A percentile compares a stretch with the other conserved stretches of the same genome.
Conservation (phyloP, 2,113 vertebrate species). For the Phylloscopus trochiloides region DNA sequence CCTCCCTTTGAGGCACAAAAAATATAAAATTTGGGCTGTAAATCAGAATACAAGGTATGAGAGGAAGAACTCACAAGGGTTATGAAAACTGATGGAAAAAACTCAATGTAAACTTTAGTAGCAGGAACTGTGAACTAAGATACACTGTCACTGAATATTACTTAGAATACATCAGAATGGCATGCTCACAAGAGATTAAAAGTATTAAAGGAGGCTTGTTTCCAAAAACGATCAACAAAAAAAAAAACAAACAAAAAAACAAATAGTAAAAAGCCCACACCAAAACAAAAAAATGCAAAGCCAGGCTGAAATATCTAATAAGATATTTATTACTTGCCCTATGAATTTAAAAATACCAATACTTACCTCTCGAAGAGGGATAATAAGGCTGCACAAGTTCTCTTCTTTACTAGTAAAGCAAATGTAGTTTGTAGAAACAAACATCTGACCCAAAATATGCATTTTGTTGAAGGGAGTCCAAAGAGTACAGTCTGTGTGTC, state of each 20-base stretch:
- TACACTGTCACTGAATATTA: not conserved
- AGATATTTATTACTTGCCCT: not conserved
- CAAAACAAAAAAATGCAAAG: not conserved
- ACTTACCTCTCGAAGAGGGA: slow-evolving; percentile 91
- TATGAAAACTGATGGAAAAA: not conserved
- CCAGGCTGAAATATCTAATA: not conserved
- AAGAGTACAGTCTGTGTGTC: slow-evolving; percentile 95
- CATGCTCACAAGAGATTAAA: not conserved
- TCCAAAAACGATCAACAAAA: not conserved
- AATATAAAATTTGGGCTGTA: not conserved
- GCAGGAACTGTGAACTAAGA: not conserved
- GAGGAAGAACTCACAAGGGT: not conserved
- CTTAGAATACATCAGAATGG: not conserved
- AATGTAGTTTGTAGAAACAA: slow-evolving; percentile 98
- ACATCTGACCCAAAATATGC: slow-evolving; percentile 98
- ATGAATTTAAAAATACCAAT: not conserved
- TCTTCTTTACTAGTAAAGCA: slow-evolving; percentile 98
- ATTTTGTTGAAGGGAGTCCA: slow-evolving; percentile 99
- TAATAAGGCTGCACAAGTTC: slow-evolving; percentile 94
- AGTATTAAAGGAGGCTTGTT: not conserved
- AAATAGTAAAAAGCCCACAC: not conserved
- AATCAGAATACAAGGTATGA: not conserved
- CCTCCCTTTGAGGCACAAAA: not conserved
- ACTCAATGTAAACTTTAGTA: not conserved
- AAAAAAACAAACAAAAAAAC: no score